A percentile compares a stretch with the other conserved stretches of the same genome.
These are phyloP conservation scores for Corythaixoides concolor DNA, from an alignment of 2,113 vertebrate species.

Conservation along the genomic window DNA sequence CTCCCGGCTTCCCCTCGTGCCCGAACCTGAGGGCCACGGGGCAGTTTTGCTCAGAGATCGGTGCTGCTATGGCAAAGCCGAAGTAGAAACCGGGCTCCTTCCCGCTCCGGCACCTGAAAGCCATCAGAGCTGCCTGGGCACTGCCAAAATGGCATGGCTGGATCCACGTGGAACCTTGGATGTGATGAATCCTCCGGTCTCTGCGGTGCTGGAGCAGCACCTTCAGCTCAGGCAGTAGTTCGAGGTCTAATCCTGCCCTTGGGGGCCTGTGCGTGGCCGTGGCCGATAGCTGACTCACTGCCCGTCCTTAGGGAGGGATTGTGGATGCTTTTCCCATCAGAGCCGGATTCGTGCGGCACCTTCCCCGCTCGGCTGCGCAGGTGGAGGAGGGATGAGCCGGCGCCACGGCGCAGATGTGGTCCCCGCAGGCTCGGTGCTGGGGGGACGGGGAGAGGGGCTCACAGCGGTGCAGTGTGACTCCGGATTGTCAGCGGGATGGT, in stretches of 20 bases:
- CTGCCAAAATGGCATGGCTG: fast-evolving
- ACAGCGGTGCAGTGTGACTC: fast-evolving
- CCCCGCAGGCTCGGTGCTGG: neutral
- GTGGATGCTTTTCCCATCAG: neutral
- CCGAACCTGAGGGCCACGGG: fast-evolving
- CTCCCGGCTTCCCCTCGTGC: fast-evolving
- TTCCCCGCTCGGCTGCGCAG: neutral
- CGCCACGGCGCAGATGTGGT: neutral
- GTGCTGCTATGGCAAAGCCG: neutral
- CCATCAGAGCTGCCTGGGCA: neutral
- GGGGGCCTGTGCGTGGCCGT: fast-evolving
- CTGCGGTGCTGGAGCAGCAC: neutral
- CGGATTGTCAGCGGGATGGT: neutral
- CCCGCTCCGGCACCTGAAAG: fast-evolving
- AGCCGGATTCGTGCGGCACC: fast-evolving
- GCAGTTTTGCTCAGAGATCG: fast-evolving
- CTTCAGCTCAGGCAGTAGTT: neutral
- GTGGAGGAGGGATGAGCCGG: neutral
- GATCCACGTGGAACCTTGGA: fast-evolving
- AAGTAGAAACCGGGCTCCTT: neutral
- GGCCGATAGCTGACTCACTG: neutral
- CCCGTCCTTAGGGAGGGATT: neutral
- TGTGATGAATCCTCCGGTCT: neutral
- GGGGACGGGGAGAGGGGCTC: neutral
- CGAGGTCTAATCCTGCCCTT: neutral